A percentile compares a stretch with the other conserved stretches of the same genome.
phyloP scores from a whole-genome alignment of 2,797 vertebrate species.

The Danio choprae region DNA sequence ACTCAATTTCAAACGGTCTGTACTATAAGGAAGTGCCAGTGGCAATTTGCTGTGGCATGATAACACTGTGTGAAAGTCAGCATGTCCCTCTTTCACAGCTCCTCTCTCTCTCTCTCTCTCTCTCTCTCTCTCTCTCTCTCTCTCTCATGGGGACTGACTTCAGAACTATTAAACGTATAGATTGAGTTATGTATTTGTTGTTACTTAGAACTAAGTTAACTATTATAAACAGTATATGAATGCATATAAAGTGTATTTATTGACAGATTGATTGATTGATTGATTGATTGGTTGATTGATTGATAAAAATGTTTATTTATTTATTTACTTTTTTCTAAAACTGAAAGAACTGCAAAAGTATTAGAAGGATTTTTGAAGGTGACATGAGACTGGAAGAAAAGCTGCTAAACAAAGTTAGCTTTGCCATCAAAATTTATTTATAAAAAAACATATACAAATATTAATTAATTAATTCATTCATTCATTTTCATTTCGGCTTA shows the following conservation, averaged over 20 bases:
- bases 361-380: background rate
- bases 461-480: too few relatives aligned
- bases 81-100: conserved; percentile 3
- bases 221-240: too few relatives aligned
- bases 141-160: background rate
- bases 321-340: background rate
- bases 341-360: background rate
- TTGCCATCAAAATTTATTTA: too few relatives aligned
- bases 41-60: conserved; percentile 32
- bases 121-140: too few relatives aligned
- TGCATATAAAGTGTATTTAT: too few relatives aligned
- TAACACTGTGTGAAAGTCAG: conserved; percentile 13
- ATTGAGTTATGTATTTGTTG: background rate
- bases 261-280: too few relatives aligned
- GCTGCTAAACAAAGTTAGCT: too few relatives aligned
- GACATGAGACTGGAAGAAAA: background rate
- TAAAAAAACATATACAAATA: too few relatives aligned
- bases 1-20: conserved; percentile 30
- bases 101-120: too few relatives aligned
- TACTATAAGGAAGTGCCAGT: background rate
- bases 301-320: too few relatives aligned
- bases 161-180: background rate
- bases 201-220: background rate
- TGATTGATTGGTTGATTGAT: too few relatives aligned
- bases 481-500: too few relatives aligned